A percentile compares a stretch with the other conserved stretches of the same genome.
Conservation (phyloP, 1,140 invertebrate genomes). For the Pogonomyrmex californicus region DNA sequence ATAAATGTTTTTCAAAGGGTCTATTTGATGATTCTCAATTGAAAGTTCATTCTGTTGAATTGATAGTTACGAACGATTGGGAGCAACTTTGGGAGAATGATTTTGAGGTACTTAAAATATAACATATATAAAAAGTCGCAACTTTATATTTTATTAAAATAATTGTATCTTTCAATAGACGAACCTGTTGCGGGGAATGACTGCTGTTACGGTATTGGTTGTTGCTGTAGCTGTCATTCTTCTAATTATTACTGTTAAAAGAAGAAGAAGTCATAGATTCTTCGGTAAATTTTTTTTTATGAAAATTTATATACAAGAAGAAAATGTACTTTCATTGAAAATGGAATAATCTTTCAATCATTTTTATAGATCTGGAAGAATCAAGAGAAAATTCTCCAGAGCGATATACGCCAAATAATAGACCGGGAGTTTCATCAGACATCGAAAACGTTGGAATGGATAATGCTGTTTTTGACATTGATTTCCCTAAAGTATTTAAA, state of each 20-base stretch:
- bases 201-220: slow-evolving; percentile 81
- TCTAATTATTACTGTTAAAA: slow-evolving; percentile 78
- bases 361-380: slow-evolving; percentile 82
- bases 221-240: slow-evolving; percentile 80
- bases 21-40: slow-evolving; percentile 86
- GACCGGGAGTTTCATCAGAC: slow-evolving; percentile 65
- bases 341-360: slow-evolving; percentile 21
- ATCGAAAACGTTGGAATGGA: slow-evolving; percentile 76
- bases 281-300: slow-evolving; percentile 79
- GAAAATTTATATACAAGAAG: slow-evolving; percentile 12
- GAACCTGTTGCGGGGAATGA: slow-evolving; percentile 81
- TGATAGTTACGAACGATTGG: slow-evolving; percentile 88
- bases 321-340: slow-evolving; percentile 7
- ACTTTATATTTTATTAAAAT: slow-evolving; percentile 35
- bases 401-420: slow-evolving; percentile 75
- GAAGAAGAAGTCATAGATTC: slow-evolving; percentile 77
- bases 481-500: slow-evolving; percentile 85
- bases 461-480: slow-evolving; percentile 82
- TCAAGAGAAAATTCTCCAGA: slow-evolving; percentile 83
- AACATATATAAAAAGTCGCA: slow-evolving; percentile 72
- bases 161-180: slow-evolving; percentile 73
- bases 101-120: slow-evolving; percentile 85
- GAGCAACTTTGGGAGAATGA: slow-evolving; percentile 83
- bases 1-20: slow-evolving; percentile 89
- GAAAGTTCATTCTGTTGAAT: slow-evolving; percentile 88